Conservation (phyloP, 2,113 vertebrate species). For the Heterotilapia buettikoferi region DNA sequence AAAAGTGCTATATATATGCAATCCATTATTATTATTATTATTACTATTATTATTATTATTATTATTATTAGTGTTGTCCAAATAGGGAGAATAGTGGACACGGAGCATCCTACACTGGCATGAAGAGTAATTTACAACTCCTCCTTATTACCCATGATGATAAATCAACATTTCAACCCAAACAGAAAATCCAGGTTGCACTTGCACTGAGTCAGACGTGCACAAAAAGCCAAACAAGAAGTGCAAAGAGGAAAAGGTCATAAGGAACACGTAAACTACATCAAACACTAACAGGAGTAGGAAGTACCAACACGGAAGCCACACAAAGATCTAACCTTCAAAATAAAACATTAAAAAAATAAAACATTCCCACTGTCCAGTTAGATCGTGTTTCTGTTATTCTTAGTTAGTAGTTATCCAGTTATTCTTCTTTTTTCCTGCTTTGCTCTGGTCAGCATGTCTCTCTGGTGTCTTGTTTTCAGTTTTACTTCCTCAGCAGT, state of each 20-base stretch:
- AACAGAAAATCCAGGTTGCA: background rate
- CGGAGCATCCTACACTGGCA: background rate
- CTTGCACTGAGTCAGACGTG: background rate
- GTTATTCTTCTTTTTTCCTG: background rate
- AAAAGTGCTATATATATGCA: no score
- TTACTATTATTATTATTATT: background rate
- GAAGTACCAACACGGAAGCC: background rate
- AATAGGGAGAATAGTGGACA: background rate
- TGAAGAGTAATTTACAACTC: background rate
- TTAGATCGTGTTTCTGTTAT: background rate
- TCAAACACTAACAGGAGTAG: background rate
- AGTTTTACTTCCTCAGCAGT: background rate
- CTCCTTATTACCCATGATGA: accelerated
- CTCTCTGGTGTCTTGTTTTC: background rate
- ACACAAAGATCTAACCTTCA: background rate
- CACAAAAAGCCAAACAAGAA: background rate
- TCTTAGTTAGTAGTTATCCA: background rate
- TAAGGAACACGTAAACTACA: accelerated
- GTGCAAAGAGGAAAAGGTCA: background rate
- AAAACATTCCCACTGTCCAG: background rate
- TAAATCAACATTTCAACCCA: background rate
- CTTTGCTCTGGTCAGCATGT: background rate
- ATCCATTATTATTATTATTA: background rate
- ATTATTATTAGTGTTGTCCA: background rate
- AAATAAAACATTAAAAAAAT: background rate